Conservation (phyloP, 2,113 vertebrate genomes). For the Argyrosomus japonicus region DNA sequence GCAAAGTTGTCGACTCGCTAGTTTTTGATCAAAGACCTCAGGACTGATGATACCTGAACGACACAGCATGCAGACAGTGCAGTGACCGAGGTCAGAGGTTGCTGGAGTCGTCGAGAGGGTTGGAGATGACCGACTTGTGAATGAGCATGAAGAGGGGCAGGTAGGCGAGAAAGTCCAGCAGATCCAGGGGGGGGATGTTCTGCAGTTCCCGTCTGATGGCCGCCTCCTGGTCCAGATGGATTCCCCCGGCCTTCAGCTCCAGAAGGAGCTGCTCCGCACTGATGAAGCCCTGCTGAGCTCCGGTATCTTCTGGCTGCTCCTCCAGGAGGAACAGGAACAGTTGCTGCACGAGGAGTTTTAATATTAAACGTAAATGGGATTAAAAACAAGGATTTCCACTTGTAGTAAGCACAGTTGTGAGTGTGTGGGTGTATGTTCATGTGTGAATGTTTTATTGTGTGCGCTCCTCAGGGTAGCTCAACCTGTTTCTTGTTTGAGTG, state of each 20-base stretch:
- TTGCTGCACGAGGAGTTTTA: constrained; percentile 59
- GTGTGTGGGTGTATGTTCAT: constrained; percentile 54
- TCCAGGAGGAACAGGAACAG: constrained; percentile 84
- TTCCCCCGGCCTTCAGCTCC: constrained; percentile 80
- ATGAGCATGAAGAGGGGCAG: constrained; percentile 82
- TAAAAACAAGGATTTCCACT: not conserved
- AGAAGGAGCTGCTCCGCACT: constrained; percentile 78
- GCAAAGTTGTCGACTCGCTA: too few relatives aligned
- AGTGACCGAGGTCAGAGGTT: constrained; percentile 59
- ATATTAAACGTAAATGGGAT: constrained; percentile 6
- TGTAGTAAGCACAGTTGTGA: constrained; percentile 17
- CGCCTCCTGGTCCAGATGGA: constrained; percentile 68
- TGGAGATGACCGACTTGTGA: constrained; percentile 79
- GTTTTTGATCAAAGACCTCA: not conserved
- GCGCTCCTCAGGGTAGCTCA: constrained; percentile 80
- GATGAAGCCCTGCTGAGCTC: constrained; percentile 64
- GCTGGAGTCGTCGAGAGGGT: constrained; percentile 70
- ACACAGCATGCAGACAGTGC: not conserved
- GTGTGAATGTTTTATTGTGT: constrained; percentile 33
- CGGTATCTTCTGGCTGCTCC: constrained; percentile 39
- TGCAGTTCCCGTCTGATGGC: constrained; percentile 61
- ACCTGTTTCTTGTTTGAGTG: constrained; percentile 91
- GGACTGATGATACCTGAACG: not conserved
- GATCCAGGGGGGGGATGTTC: constrained; percentile 69
- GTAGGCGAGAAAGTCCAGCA: constrained; percentile 82